Percentiles rank a stretch among this genome's conserved stretches.
These are phyloP conservation scores for Amiota minor DNA, from an alignment of 2,888 invertebrate species.

Conservation along the genomic window DNA sequence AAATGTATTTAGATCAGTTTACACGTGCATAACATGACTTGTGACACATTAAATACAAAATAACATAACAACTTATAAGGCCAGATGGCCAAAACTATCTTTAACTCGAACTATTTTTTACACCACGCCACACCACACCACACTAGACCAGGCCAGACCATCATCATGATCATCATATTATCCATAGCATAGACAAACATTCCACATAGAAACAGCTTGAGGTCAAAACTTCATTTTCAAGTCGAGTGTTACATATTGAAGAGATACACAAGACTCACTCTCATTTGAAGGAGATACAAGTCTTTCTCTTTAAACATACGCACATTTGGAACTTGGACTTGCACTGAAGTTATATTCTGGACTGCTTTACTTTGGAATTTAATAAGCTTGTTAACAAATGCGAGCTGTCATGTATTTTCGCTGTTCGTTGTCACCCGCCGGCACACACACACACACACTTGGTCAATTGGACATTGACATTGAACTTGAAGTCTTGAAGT, in stretches of 20 bases:
- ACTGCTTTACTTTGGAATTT: conserved; percentile 51
- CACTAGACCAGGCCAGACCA: background rate
- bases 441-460: too few relatives aligned
- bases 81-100: background rate
- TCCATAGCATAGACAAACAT: conserved; percentile 16
- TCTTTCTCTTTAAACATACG: too few relatives aligned
- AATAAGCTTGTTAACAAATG: conserved; percentile 65
- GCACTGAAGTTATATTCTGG: too few relatives aligned
- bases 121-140: background rate
- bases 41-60: conserved; percentile 51
- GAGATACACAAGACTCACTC: too few relatives aligned
- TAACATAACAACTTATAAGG: background rate
- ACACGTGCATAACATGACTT: conserved; percentile 69
- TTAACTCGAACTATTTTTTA: background rate
- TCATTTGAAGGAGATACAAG: too few relatives aligned
- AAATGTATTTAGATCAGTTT: conserved; percentile 69
- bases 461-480: conserved; percentile 42
- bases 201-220: background rate
- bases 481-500: conserved; percentile 53
- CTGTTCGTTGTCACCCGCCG: background rate
- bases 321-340: too few relatives aligned
- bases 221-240: background rate
- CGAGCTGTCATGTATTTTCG: conserved; percentile 46
- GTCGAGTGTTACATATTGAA: too few relatives aligned
- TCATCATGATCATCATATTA: background rate